Percentiles rank a stretch among this genome's conserved stretches.
phyloP scores from a whole-genome alignment of 2,113 vertebrate genomes.

The Sarotherodon lohbergeri region DNA sequence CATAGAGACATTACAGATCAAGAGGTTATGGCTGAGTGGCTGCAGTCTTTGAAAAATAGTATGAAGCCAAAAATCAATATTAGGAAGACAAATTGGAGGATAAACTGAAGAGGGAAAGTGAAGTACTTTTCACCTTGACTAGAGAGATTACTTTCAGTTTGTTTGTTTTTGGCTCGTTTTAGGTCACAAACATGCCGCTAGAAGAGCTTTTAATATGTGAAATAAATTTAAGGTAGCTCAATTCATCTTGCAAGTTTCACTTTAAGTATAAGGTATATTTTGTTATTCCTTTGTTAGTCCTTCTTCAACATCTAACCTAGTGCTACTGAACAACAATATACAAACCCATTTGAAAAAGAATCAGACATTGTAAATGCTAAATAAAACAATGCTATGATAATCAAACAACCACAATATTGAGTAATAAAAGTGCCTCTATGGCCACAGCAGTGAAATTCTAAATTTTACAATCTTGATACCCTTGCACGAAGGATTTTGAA shows the following conservation, averaged over 20 bases:
- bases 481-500: background rate
- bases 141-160: background rate
- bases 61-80: constrained; percentile 20
- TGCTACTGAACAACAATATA: background rate
- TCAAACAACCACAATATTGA: background rate
- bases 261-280: background rate
- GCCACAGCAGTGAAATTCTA: background rate
- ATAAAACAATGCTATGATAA: background rate
- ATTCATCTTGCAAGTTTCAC: background rate
- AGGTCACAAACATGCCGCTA: background rate
- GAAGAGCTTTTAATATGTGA: background rate
- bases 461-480: background rate
- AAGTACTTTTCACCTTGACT: background rate
- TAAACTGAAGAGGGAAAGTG: background rate
- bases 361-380: background rate
- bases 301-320: background rate
- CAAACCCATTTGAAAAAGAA: background rate
- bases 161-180: background rate
- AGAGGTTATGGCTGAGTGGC: constrained; percentile 25
- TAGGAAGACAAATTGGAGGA: background rate
- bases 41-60: constrained; percentile 21
- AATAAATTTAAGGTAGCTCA: background rate
- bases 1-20: constrained; percentile 20
- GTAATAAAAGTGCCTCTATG: background rate
- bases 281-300: background rate